Conservation (phyloP, 1,140 invertebrate species). For the Archivesica marissinica region DNA sequence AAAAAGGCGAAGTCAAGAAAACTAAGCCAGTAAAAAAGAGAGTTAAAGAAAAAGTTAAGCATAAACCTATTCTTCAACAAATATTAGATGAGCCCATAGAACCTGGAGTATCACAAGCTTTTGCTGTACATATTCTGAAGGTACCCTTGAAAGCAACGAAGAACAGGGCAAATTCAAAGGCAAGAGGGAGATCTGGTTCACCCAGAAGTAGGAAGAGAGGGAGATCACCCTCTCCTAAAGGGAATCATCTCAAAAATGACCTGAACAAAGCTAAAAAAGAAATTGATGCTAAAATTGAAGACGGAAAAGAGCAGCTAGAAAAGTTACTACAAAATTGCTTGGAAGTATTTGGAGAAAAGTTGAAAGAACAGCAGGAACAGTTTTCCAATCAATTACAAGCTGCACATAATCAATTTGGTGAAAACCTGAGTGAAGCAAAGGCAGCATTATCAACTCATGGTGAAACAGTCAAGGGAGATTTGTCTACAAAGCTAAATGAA, state of each 20-base stretch:
- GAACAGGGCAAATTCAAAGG: slow-evolving; percentile 13
- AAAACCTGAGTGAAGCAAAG: slow-evolving; percentile 50
- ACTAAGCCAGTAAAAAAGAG: background rate
- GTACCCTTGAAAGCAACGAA: slow-evolving; percentile 19
- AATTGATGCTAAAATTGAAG: slow-evolving; percentile 52
- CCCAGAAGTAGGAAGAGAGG: slow-evolving; percentile 14
- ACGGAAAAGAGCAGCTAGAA: slow-evolving; percentile 50
- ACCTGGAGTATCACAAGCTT: slow-evolving; percentile 38
- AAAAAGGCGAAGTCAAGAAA: background rate
- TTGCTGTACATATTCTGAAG: slow-evolving; percentile 38
- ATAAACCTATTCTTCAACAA: slow-evolving; percentile 29
- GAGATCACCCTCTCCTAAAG: slow-evolving; percentile 40
- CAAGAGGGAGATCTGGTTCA: background rate
- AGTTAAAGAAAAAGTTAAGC: slow-evolving; percentile 29
- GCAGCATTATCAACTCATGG: slow-evolving; percentile 34
- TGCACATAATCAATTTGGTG: slow-evolving; percentile 52
- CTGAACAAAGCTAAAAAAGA: slow-evolving; percentile 47
- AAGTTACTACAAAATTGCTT: slow-evolving; percentile 44
- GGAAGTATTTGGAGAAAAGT: slow-evolving; percentile 41
- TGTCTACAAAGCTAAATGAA: slow-evolving; percentile 30
- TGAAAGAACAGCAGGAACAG: slow-evolving; percentile 55
- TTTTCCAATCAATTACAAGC: slow-evolving; percentile 47
- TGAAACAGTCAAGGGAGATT: slow-evolving; percentile 47
- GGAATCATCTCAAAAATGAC: slow-evolving; percentile 19
- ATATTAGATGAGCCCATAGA: slow-evolving; percentile 3